phyloP scores from a whole-genome alignment of 2,888 invertebrate genomes.

The Choreutis nemorana region DNA sequence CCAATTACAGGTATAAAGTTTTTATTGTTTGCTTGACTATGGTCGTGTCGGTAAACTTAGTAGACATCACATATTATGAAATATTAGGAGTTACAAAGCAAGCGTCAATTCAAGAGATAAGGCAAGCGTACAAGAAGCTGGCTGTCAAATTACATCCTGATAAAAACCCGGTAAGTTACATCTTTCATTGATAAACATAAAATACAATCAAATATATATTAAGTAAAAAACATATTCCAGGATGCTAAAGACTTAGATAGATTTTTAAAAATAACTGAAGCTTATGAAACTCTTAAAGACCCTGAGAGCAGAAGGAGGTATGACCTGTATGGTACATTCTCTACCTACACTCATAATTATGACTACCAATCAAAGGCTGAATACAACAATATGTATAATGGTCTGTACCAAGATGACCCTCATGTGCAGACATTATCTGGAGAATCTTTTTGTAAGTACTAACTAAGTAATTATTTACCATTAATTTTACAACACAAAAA shows the following conservation, averaged over 20 bases:
- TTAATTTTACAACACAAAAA: constrained; percentile 1
- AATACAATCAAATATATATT: background rate
- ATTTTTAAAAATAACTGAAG: constrained; percentile 81
- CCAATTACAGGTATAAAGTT: constrained; percentile 30
- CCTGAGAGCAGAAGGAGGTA: constrained; percentile 79
- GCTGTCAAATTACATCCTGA: constrained; percentile 80
- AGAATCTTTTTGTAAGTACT: constrained; percentile 75
- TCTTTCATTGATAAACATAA: constrained; percentile 6
- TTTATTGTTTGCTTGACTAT: constrained; percentile 21
- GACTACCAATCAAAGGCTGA: constrained; percentile 65
- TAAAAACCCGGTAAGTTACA: constrained; percentile 71
- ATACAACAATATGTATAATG: constrained; percentile 86
- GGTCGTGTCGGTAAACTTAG: constrained; percentile 27
- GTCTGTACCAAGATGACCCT: constrained; percentile 86
- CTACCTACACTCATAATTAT: constrained; percentile 55
- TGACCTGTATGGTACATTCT: constrained; percentile 79
- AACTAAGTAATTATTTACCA: background rate
- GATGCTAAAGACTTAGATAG: constrained; percentile 76
- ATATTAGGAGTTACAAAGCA: constrained; percentile 71
- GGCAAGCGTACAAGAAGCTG: constrained; percentile 80
- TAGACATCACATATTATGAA: constrained; percentile 64
- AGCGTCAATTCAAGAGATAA: constrained; percentile 74
- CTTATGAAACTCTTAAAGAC: constrained; percentile 88
- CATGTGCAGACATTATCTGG: constrained; percentile 80
- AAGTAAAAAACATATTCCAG: constrained; percentile 36